Base-by-base conservation (phyloP, 1,140 invertebrate species). In the Telenomus remus region DNA sequence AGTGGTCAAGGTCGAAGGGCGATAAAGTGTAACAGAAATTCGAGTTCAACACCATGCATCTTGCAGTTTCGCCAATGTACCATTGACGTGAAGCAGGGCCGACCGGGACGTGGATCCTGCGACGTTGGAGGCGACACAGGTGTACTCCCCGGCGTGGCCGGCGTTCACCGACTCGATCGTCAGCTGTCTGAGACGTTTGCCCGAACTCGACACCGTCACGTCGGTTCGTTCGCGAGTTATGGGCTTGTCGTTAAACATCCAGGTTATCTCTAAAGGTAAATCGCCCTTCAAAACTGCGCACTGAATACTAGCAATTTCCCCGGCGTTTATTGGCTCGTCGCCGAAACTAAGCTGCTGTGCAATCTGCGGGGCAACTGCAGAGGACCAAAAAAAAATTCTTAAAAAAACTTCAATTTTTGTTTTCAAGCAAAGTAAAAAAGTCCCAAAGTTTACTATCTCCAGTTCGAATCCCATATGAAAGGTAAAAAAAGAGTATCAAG, bases 261-360 rank as follows among this genome's bases (percentile, higher is more conserved):
- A 92, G 51, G 85, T 86, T 27, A 92, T 92, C 71, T 88, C 89
- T 63, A 93, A 82, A 11, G 92, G 92, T 55, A 90, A 85, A 85
- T 93, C 92, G 19, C 92, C 93, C 83, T 93, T 92, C 57, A 91
- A 90, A 42, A 94, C 91, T 63, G 91, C 91, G 83, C 93, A 94
- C 60, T 89, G 89, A 78, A 90, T 87, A 39, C 89, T 90, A 19
- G 90, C 90, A 56, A 91, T 90, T 77, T 94, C 92, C 34, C 92
- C 92, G 59, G 90, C 90, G 83, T 93, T 93, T 13, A 93, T 88
- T 34, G 91, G 89, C 46, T 92, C 91, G 64, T 93, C 91, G 14
- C 92, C 92, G 79, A 94, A 94, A 48, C 89, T 86, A 84, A 94
- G 94, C 51, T n/a, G n/a, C n/a, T 92, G 92, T 86, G 91, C 90